Base-by-base conservation (phyloP, 1,140 invertebrate genomes). In the Drosophila ironensis region DNA sequence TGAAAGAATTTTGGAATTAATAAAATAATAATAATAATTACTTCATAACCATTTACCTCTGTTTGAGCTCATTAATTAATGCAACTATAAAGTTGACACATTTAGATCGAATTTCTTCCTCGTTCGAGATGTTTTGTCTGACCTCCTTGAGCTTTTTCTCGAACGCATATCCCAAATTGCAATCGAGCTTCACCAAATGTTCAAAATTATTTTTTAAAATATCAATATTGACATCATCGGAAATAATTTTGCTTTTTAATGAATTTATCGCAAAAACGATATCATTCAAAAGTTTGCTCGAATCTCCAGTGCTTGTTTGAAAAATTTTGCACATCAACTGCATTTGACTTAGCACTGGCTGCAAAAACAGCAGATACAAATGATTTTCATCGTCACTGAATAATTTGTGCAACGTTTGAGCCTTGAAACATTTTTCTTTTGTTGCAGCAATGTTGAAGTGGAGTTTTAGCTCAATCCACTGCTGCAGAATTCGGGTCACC, bases 291-390 rank as follows among this genome's bases (percentile, higher is more conserved):
- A 56, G 42, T 47, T 46, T 22, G 33, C 42, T 46, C 3, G 24
- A 56, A 14, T 47, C 42, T 40, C 41, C 30, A 45, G 41, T 45
- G 51, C 20, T 54, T 45, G 19, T n/a, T 45, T 45, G 41, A 45
- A 45, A 56, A 56, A 56, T 46, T 38, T 30, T 54, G 41, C 24
- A 25, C 24, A 25, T 45, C 20, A 2, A 54, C 42, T 56, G 42
- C 53, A 56, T 57, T 47, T 57, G 35, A 4, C 2, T 20, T 40
- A 56, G 16, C 33, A 40, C 44, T 57, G 42, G 42, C 24, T 57
- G 42, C 42, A 57, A 47, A 33, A 38, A 46, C 19, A 38, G 33
- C 8, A 50, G 9, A 19, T 38, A 50, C 14, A 50, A 50, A 37
- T 37, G 19, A 38, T 25, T 25, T 2, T 22, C 20, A 1, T 50